Evolutionary conservation across 2,888 invertebrate genomes (phyloP).

Genomic region (Prosopocoilus inquinatus): DNA sequence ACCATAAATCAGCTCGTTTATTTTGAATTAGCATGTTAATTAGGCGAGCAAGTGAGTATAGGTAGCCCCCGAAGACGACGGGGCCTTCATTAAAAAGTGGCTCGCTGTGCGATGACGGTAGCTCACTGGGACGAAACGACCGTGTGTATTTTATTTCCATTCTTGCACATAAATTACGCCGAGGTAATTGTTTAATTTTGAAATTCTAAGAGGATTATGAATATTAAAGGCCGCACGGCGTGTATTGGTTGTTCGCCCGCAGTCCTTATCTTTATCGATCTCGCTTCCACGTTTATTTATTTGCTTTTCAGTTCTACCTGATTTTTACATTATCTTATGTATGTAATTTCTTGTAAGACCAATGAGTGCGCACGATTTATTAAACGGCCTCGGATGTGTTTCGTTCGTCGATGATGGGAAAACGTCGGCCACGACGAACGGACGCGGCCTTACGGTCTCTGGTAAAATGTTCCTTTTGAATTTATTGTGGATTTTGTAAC

Average conservation of each 20-base stretch:
- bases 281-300: slow-evolving; percentile 12
- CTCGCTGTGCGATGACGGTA: slow-evolving; percentile 26
- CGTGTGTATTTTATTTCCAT: slow-evolving; percentile 13
- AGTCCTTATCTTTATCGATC: slow-evolving; percentile 15
- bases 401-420: too few relatives aligned
- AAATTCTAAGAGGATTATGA: slow-evolving; percentile 20
- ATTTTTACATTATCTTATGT: slow-evolving; percentile 4
- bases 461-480: too few relatives aligned
- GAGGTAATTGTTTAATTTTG: slow-evolving; percentile 21
- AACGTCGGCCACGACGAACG: too few relatives aligned
- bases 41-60: slow-evolving; percentile 22
- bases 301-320: slow-evolving; percentile 11
- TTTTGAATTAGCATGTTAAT: slow-evolving; percentile 30
- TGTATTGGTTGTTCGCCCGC: slow-evolving; percentile 13
- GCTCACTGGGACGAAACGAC: slow-evolving; percentile 15
- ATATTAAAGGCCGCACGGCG: slow-evolving; percentile 14
- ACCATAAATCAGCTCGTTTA: slow-evolving; percentile 27
- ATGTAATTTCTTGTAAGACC: not conserved
- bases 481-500: too few relatives aligned
- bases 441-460: too few relatives aligned
- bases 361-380: not conserved
- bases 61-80: not conserved
- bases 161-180: slow-evolving; percentile 18
- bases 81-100: slow-evolving; percentile 25
- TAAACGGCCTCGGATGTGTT: too few relatives aligned